Evolutionary conservation across 2,888 invertebrate genomes (phyloP).

Genomic region (Boloria euphrosyne): DNA sequence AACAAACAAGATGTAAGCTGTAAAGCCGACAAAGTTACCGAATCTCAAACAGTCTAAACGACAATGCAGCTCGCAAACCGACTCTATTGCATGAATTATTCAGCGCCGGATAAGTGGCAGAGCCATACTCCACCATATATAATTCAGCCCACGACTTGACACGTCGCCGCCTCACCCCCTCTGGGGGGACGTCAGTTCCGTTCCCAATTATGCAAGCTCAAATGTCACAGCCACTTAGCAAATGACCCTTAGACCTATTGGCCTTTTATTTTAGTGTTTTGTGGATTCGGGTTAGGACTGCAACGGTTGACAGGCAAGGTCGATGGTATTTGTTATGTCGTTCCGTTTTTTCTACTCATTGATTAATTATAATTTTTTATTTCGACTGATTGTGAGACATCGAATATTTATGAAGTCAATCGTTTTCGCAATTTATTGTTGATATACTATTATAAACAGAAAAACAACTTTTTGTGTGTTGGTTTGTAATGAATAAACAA

Average conservation of each 20-base stretch:
- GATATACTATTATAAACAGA: no score
- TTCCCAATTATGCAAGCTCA: conserved; percentile 78
- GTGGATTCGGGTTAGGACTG: conserved; percentile 61
- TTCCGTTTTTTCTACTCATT: background rate
- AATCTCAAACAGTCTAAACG: conserved; percentile 26
- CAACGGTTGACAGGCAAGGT: conserved; percentile 47
- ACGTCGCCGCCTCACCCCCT: conserved; percentile 71
- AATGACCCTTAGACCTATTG: conserved; percentile 80
- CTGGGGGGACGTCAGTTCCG: conserved; percentile 67
- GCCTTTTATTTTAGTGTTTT: conserved; percentile 72
- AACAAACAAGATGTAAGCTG: background rate
- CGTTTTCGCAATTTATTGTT: no score
- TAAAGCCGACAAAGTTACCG: conserved; percentile 15
- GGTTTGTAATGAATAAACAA: no score
- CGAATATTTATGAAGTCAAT: no score
- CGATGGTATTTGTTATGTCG: conserved; percentile 19
- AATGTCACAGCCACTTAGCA: conserved; percentile 74
- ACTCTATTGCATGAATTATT: conserved; percentile 69
- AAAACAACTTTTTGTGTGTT: no score
- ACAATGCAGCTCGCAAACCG: conserved; percentile 49
- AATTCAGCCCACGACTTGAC: conserved; percentile 76
- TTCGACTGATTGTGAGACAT: no score
- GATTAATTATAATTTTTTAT: background rate
- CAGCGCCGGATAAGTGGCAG: conserved; percentile 74
- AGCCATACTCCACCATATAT: conserved; percentile 74